These are phyloP conservation scores for Antennarius maculatus DNA, from an alignment of 2,797 vertebrate genomes.

Conservation along the genomic window DNA sequence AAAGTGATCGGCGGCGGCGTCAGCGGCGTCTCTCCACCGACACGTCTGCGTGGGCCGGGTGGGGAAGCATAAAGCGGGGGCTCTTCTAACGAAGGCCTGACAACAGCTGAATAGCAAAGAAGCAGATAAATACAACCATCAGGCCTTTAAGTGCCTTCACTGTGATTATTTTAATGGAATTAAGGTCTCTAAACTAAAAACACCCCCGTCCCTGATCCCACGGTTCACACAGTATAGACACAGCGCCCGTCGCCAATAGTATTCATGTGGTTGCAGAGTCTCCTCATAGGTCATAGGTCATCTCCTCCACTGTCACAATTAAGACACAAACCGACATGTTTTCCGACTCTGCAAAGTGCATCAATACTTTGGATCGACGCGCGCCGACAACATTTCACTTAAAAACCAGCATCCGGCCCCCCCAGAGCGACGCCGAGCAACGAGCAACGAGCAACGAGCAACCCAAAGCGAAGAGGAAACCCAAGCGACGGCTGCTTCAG, in stretches of 20 bases:
- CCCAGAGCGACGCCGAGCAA: slow-evolving; percentile 42
- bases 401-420: slow-evolving; percentile 45
- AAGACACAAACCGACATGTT: slow-evolving; percentile 46
- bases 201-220: slow-evolving; percentile 40
- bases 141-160: slow-evolving; percentile 57
- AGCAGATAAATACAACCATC: slow-evolving; percentile 50
- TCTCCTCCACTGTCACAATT: slow-evolving; percentile 26
- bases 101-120: slow-evolving; percentile 59
- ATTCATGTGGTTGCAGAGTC: slow-evolving; percentile 59
- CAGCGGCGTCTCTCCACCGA: slow-evolving; percentile 27
- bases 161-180: slow-evolving; percentile 53
- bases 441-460: slow-evolving; percentile 50
- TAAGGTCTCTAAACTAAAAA: slow-evolving; percentile 50
- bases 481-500: slow-evolving; percentile 50
- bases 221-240: slow-evolving; percentile 54
- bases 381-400: slow-evolving; percentile 44
- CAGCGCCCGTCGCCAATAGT: slow-evolving; percentile 52
- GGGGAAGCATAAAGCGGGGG: slow-evolving; percentile 47
- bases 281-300: slow-evolving; percentile 21
- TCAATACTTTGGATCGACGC: slow-evolving; percentile 72
- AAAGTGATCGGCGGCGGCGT: no score
- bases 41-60: slow-evolving; percentile 50
- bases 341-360: slow-evolving; percentile 73
- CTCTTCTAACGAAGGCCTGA: slow-evolving; percentile 53
- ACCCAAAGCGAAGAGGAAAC: slow-evolving; percentile 19